These are phyloP conservation scores for Rhincodon typus DNA, from an alignment of 2,797 vertebrate genomes.

Conservation along the genomic window DNA sequence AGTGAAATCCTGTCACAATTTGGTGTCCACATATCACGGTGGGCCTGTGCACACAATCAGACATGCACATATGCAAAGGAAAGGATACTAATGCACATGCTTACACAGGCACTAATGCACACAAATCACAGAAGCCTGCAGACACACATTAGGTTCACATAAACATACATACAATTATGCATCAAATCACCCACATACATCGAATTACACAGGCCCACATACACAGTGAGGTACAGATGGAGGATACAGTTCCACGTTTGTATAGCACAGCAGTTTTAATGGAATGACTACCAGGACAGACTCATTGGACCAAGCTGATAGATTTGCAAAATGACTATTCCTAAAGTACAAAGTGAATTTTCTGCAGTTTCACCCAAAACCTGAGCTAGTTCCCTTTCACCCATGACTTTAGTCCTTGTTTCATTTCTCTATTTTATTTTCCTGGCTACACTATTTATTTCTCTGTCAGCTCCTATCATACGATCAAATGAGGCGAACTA, in stretches of 20 bases:
- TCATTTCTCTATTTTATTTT: background rate
- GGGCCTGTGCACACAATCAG: background rate
- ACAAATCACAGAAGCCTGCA: background rate
- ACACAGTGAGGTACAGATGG: background rate
- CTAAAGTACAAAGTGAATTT: background rate
- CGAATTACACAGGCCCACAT: background rate
- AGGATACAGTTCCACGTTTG: background rate
- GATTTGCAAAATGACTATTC: background rate
- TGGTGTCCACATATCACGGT: background rate
- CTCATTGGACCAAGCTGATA: background rate
- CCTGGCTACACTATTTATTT: background rate
- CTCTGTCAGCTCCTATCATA: background rate
- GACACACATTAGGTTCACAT: background rate
- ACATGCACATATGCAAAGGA: background rate
- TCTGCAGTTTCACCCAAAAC: background rate
- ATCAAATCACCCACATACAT: background rate
- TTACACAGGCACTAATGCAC: too few species aligned
- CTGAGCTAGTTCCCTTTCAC: background rate
- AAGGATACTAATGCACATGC: background rate
- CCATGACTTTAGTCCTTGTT: background rate
- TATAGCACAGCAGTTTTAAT: background rate
- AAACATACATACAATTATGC: too few species aligned
- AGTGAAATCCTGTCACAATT: background rate
- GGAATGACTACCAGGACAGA: background rate
- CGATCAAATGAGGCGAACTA: background rate